Base-by-base conservation (phyloP, 1,140 invertebrate genomes). In the Microvelia longipes region DNA sequence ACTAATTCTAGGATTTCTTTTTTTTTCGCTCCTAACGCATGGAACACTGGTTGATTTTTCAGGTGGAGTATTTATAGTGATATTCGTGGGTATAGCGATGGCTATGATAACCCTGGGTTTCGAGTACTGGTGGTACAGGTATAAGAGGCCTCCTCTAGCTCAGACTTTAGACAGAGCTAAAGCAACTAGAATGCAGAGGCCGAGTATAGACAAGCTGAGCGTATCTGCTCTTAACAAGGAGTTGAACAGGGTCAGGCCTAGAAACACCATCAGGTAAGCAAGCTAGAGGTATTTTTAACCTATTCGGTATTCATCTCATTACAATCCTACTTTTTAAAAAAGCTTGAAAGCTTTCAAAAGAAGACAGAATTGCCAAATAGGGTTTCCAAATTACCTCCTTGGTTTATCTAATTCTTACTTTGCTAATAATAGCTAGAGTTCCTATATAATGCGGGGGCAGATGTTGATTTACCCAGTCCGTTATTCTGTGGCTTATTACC, bases 11-110 rank as follows among this genome's bases (percentile, higher is more conserved):
- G n/a, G n/a, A n/a, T n/a, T n/a, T n/a, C n/a, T n/a, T n/a, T n/a
- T n/a, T n/a, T n/a, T n/a, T n/a, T n/a, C n/a, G n/a, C n/a, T n/a
- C n/a, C n/a, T n/a, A n/a, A n/a, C n/a, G n/a, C n/a, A n/a, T n/a
- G n/a, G n/a, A n/a, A n/a, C n/a, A n/a, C n/a, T n/a, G n/a, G n/a
- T n/a, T n/a, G n/a, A 30, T 72, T 28, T 73, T 73, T 0, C 71
- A 84, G 85, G 96, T 61, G 96, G 96, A 0, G 95, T 98, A 0
- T 98, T 98, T 76, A 94, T 98, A 64, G 92, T 96, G 0, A 96
- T 97, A 73, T 93, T 96, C 74, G 91, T 94, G 67, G 94, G 94
- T 0, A 96, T 97, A 62, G 90, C 89, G 0, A 81, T 96, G 75
- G 93, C 95, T 13, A 93, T 94, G 74, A 80, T 97, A 28, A 96